Base-by-base conservation (phyloP, 2,797 vertebrate species). In the Hozukius guyotensis region DNA sequence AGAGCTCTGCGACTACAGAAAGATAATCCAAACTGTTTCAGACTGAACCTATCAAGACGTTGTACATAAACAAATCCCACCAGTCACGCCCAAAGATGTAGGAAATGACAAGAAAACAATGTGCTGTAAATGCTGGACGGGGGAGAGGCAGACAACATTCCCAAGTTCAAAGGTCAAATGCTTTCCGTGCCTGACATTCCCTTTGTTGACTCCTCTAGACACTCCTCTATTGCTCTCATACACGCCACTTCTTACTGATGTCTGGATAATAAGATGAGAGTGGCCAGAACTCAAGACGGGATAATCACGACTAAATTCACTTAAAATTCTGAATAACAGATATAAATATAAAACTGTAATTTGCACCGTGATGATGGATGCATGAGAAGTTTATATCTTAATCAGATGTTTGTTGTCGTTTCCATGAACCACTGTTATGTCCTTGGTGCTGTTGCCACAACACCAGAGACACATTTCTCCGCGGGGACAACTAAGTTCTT, bases 121-220 rank as follows among this genome's bases (percentile, higher is more conserved):
- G 61, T 68, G 67, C 25, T n/a, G 57, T 77, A 61, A 79, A 87
- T n/a, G 53, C 11, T 60, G 20, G 10, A 11, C 6, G 4, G 55
- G 66, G 61, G 72, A 69, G 72, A 65, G 68, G 24, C 38, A 2
- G 49, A 22, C 56, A 64, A 66, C 64, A 70, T 67, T 65, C 32
- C 12, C 27, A 72, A 78, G 87, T 76, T 88, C 82, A 92, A 78
- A 88, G 89, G 91, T 77, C 81, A 90, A 83, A 92, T 89, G 71
- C 69, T 89, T 91, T 32, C 79, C 88, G 2, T 86, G 82, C 82
- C 55, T 79, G 29, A 82, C 86, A 93, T 93, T 94, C 93, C 84
- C 73, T 70, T 24, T 38, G 84, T 88, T 61, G 71, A 94, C 93
- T 94, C 89, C 82, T 82, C 65, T 72, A 69, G 16, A 70, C 22